Base-by-base conservation (phyloP, 2,888 invertebrate species). In the Hesperia comma region DNA sequence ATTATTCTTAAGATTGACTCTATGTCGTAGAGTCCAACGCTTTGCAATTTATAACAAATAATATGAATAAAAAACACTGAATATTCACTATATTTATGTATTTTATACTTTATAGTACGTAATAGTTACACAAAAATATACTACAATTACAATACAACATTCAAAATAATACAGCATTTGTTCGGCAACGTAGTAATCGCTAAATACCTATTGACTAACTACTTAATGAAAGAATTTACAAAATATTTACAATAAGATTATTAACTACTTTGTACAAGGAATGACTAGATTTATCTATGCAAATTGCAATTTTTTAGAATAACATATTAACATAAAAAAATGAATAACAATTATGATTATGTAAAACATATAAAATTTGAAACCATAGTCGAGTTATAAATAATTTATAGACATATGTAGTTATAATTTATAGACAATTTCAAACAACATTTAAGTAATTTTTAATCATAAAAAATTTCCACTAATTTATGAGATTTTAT, bases 251-350 rank as follows among this genome's bases (percentile, higher is more conserved):
- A 78, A 26, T 70, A 69, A 69, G 70, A 71, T 67, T 75, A 70
- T 61, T 64, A 69, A 62, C 82, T 88, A 89, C 81, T 92, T 89
- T 92, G 90, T 91, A 91, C 92, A 92, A 77, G 75, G 73, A 82
- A 85, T 91, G 92, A 92, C 92, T 92, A 92, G 92, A 80, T 68
- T 73, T 70, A 71, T 73, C 72, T 69, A 73, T 75, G 75, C 72
- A 71, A 72, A 74, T 76, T 73, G 71, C 69, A 74, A 74, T 70
- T 74, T 74, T 75, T 69, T 69, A 60, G 66, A 64, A 70, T 64
- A 67, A 60, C 43, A 55, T n/a, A n/a, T 8, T 15, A 37, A 53
- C 61, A 53, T 51, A 68, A 60, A 43, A 26, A 5, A 54, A 33
- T 10, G 63, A 62, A 14, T 53, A 53, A 40, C n/a, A 61, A 49